Conservation (phyloP, 2,113 vertebrate genomes). For the Atrichornis clamosus region DNA sequence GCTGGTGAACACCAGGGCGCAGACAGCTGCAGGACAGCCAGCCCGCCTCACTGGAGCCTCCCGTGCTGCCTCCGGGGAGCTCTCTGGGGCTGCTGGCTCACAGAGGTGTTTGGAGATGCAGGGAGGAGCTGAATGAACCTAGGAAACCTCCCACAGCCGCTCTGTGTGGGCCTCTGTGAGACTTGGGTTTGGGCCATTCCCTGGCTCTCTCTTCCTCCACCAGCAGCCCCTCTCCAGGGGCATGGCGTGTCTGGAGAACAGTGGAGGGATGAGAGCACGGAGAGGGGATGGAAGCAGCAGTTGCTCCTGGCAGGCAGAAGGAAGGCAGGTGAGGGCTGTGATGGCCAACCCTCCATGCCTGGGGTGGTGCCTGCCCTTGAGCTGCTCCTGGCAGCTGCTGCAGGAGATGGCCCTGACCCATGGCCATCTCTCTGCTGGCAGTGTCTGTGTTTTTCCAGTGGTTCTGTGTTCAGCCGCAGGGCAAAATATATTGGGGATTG, state of each 20-base stretch:
- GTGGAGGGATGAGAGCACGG: background rate
- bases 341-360: rapidly evolving
- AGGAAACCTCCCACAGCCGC: rapidly evolving
- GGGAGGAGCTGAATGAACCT: background rate
- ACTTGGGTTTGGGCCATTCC: rapidly evolving
- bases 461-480: background rate
- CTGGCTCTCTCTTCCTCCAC: background rate
- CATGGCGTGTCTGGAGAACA: background rate
- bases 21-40: background rate
- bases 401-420: background rate
- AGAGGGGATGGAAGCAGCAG: background rate
- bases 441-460: background rate
- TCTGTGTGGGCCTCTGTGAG: rapidly evolving
- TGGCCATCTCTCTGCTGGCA: background rate
- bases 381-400: background rate
- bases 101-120: background rate
- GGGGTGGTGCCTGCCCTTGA: rapidly evolving
- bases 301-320: background rate
- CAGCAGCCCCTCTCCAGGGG: background rate
- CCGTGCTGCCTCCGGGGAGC: background rate
- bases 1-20: background rate
- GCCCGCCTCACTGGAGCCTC: background rate
- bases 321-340: background rate
- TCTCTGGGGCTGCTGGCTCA: background rate
- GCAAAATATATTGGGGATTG: background rate